phyloP scores from a whole-genome alignment of 2,888 invertebrate genomes.

The Diadegma fenestrale region DNA sequence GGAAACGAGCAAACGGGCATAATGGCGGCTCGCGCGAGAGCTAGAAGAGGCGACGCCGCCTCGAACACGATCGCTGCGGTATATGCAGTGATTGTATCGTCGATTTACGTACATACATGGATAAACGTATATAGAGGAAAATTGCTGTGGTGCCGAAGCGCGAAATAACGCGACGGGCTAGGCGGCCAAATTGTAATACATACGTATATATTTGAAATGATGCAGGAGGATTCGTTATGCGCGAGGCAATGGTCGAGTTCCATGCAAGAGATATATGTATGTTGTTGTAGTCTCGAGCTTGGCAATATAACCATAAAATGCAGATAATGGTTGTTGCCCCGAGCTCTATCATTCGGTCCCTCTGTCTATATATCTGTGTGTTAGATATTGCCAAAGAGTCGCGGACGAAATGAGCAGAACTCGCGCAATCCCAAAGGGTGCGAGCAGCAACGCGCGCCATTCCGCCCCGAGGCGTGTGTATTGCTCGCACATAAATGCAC shows the following conservation, averaged over 20 bases:
- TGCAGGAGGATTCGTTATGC: constrained; percentile 77
- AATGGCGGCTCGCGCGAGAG: constrained; percentile 30
- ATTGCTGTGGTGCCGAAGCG: constrained; percentile 30
- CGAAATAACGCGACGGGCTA: constrained; percentile 65
- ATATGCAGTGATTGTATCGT: neutral
- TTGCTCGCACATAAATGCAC: constrained; percentile 40
- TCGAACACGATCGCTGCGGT: neutral
- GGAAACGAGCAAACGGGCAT: constrained; percentile 24
- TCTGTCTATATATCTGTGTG: constrained; percentile 9
- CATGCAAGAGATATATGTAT: constrained; percentile 66
- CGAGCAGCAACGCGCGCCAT: constrained; percentile 50
- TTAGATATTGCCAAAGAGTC: constrained; percentile 73
- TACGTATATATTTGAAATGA: constrained; percentile 78
- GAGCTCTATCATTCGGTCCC: constrained; percentile 67
- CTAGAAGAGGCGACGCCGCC: constrained; percentile 1
- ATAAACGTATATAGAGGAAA: constrained; percentile 14
- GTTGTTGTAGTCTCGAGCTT: constrained; percentile 71
- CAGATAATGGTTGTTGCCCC: constrained; percentile 82
- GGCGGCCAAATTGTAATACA: constrained; percentile 80
- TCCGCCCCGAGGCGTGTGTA: constrained; percentile 53
- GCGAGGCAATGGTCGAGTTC: constrained; percentile 71
- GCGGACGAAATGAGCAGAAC: constrained; percentile 73
- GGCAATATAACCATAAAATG: constrained; percentile 85
- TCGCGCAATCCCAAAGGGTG: constrained; percentile 66
- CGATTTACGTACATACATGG: neutral